Conservation (phyloP, 1,140 invertebrate genomes). For the Pogonomyrmex barbatus region DNA sequence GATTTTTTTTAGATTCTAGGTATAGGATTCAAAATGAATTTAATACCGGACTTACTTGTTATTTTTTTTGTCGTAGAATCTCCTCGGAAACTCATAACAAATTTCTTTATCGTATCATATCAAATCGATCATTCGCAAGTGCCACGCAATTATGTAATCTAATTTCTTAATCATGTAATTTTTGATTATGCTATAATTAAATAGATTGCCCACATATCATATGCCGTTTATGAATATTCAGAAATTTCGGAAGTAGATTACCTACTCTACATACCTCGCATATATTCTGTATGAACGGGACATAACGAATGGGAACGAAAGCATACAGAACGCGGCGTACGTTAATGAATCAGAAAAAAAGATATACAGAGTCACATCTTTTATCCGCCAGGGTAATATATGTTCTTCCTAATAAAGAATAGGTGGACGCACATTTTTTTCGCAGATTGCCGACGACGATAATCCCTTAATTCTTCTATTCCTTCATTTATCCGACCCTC, state of each 20-base stretch:
- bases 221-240: conserved; percentile 54
- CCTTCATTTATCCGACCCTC: conserved; percentile 39
- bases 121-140: conserved; percentile 2
- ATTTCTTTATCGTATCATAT: not conserved
- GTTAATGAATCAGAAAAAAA: conserved; percentile 63
- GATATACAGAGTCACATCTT: conserved; percentile 29
- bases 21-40: not conserved
- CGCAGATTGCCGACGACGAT: conserved; percentile 68
- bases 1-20: not conserved
- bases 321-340: conserved; percentile 11
- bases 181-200: conserved; percentile 17
- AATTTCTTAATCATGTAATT: conserved; percentile 12
- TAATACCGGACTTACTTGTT: not conserved
- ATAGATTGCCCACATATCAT: conserved; percentile 25
- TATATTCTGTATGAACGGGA: conserved; percentile 11
- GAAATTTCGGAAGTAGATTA: conserved; percentile 41
- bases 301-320: conserved; percentile 25
- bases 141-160: not conserved
- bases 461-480: conserved; percentile 69
- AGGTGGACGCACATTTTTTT: conserved; percentile 59
- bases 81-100: not conserved
- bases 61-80: not conserved
- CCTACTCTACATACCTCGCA: not conserved
- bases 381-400: conserved; percentile 37
- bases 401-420: conserved; percentile 62